phyloP scores from a whole-genome alignment of 1,140 invertebrate species.

The Paraescarpia echinospica region DNA sequence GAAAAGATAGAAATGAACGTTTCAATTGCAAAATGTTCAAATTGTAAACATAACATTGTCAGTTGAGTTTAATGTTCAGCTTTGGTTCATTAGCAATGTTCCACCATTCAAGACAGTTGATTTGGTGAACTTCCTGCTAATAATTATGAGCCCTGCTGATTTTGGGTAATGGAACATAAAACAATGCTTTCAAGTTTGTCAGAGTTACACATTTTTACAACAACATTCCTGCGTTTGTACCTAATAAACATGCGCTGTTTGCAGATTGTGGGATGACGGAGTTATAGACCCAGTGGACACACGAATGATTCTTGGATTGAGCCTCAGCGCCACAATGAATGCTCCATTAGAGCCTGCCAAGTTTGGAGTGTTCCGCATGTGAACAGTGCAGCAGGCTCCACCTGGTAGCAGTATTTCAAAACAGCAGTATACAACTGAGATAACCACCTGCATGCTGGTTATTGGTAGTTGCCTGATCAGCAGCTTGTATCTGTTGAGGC shows the following conservation, averaged over 20 bases:
- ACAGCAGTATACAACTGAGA: background rate
- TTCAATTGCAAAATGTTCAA: too few relatives aligned
- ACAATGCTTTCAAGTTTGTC: too few relatives aligned
- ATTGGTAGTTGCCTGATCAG: background rate
- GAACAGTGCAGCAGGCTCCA: background rate
- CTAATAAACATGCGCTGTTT: background rate
- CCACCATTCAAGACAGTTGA: too few relatives aligned
- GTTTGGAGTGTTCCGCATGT: constrained; percentile 59
- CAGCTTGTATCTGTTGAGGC: background rate
- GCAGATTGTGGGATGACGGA: constrained; percentile 59
- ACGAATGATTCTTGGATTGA: constrained; percentile 52
- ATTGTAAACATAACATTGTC: background rate
- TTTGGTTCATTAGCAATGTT: too few relatives aligned
- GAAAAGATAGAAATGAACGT: too few relatives aligned
- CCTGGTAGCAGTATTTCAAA: background rate
- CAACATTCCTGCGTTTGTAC: background rate
- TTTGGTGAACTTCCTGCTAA: too few relatives aligned
- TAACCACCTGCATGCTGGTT: too few relatives aligned
- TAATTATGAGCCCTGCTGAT: too few relatives aligned
- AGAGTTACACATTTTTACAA: too few relatives aligned
- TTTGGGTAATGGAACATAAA: too few relatives aligned
- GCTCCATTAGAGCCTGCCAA: constrained; percentile 44
- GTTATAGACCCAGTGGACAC: constrained; percentile 58
- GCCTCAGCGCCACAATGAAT: constrained; percentile 55
- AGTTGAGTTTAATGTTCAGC: too few relatives aligned